phyloP scores from a whole-genome alignment of 1,140 invertebrate species.

The Zaprionus taronus region DNA sequence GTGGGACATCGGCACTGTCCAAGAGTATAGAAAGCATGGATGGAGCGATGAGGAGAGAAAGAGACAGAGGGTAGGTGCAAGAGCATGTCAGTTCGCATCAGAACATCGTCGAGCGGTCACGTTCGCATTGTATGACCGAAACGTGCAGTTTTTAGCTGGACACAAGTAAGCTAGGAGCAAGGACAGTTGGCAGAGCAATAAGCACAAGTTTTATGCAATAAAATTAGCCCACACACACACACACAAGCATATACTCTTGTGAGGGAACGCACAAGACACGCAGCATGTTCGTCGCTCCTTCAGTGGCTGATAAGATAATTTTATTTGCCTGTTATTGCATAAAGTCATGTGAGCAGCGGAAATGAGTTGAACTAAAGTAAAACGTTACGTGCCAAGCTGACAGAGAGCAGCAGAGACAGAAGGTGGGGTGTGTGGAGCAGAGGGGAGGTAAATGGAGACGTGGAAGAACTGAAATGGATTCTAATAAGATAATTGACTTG shows the following conservation, averaged over 20 bases:
- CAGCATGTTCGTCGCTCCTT: slow-evolving; percentile 46
- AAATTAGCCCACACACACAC: slow-evolving; percentile 65
- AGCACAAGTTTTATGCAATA: slow-evolving; percentile 81
- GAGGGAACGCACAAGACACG: slow-evolving; percentile 41
- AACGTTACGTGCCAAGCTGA: slow-evolving; percentile 60
- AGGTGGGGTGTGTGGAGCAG: not conserved
- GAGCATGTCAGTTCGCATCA: slow-evolving; percentile 50
- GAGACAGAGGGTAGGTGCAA: slow-evolving; percentile 13
- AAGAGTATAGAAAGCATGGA: not conserved
- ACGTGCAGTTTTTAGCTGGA: slow-evolving; percentile 70
- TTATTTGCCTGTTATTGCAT: slow-evolving; percentile 81
- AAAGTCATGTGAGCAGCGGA: slow-evolving; percentile 79
- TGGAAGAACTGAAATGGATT: slow-evolving; percentile 42
- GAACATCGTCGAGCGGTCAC: slow-evolving; percentile 68
- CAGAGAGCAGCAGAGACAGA: not conserved
- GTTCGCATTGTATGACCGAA: slow-evolving; percentile 73
- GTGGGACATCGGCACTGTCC: slow-evolving; percentile 46
- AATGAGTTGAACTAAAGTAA: slow-evolving; percentile 80
- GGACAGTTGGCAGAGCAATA: slow-evolving; percentile 59
- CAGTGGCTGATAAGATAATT: slow-evolving; percentile 79
- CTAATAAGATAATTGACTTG: slow-evolving; percentile 74
- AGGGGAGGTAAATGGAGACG: not conserved
- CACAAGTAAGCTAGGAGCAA: slow-evolving; percentile 9
- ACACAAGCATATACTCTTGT: too few species aligned
- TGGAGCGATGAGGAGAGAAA: not conserved